phyloP scores from a whole-genome alignment of 2,888 invertebrate species.

The Epiblema foenella region DNA sequence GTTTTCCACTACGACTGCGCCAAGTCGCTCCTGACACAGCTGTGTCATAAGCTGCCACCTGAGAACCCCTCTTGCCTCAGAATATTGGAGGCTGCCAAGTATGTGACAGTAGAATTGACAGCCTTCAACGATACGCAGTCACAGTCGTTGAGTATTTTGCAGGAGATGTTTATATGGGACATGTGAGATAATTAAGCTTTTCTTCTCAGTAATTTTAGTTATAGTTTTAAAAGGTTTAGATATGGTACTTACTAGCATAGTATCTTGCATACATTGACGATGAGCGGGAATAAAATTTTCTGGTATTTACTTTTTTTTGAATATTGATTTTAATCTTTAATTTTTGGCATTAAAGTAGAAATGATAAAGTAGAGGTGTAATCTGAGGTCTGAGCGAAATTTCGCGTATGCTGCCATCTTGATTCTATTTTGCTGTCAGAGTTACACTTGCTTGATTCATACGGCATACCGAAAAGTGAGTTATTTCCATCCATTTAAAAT shows the following conservation, averaged over 20 bases:
- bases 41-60: conserved; percentile 72
- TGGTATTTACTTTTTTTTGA: not conserved
- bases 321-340: not conserved
- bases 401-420: not conserved
- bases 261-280: not conserved
- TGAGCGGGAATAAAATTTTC: not conserved
- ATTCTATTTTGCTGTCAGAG: not conserved
- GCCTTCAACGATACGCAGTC: conserved; percentile 65
- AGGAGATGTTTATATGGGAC: conserved; percentile 80
- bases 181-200: conserved; percentile 53
- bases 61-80: conserved; percentile 73
- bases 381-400: not conserved
- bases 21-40: conserved; percentile 68
- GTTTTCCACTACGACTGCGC: conserved; percentile 78
- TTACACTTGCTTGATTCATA: not conserved
- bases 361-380: not conserved
- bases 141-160: conserved; percentile 72
- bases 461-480: not conserved
- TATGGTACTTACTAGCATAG: not conserved
- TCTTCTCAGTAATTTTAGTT: not conserved
- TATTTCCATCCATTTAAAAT: not conserved
- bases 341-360: not conserved
- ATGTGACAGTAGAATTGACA: conserved; percentile 74
- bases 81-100: conserved; percentile 78
- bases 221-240: too few species aligned